Conservation (phyloP, 2,888 invertebrate species). For the Mythimna albipuncta region DNA sequence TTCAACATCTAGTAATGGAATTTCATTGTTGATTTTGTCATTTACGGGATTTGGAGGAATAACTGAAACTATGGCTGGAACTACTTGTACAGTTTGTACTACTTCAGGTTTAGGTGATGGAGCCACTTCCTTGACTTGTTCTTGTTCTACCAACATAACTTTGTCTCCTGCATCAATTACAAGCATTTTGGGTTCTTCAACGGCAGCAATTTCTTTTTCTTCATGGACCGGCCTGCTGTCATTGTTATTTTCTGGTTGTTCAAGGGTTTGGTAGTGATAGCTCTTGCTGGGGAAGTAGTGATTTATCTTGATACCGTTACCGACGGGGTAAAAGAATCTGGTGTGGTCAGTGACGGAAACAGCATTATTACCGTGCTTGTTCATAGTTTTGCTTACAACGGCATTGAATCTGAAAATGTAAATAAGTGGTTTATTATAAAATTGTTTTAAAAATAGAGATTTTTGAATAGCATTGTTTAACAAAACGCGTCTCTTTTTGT, state of each 20-base stretch:
- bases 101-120: constrained; percentile 66
- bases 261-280: constrained; percentile 66
- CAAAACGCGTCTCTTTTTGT: background rate
- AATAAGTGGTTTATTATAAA: background rate
- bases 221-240: constrained; percentile 73
- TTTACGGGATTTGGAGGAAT: constrained; percentile 55
- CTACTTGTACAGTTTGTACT: constrained; percentile 65
- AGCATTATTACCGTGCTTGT: constrained; percentile 84
- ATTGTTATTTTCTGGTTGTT: constrained; percentile 53
- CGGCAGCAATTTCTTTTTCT: constrained; percentile 57
- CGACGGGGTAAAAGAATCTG: constrained; percentile 79
- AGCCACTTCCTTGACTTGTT: constrained; percentile 58
- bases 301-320: constrained; percentile 82
- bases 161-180: constrained; percentile 65
- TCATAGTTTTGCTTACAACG: constrained; percentile 87
- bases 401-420: constrained; percentile 88
- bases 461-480: background rate
- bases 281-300: constrained; percentile 82
- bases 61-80: constrained; percentile 70
- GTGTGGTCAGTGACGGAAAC: constrained; percentile 80
- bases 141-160: constrained; percentile 65
- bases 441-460: background rate
- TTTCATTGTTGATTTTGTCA: constrained; percentile 50
- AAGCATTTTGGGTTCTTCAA: constrained; percentile 59
- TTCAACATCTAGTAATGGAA: constrained; percentile 48